Conservation (phyloP, 1,140 invertebrate genomes). For the Magallana ariakensis region DNA sequence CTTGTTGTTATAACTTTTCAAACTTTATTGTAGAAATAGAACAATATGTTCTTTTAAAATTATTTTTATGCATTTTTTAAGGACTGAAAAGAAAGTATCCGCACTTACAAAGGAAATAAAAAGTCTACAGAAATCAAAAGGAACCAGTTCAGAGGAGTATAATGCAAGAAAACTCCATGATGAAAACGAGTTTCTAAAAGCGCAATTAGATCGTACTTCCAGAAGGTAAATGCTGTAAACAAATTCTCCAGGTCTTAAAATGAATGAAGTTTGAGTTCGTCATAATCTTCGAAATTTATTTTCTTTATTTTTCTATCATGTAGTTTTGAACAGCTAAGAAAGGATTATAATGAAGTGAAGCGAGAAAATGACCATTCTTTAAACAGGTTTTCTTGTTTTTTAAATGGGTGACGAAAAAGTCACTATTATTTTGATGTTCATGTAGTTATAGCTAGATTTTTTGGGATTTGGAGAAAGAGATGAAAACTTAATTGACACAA, state of each 20-base stretch:
- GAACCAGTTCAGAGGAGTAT: not conserved
- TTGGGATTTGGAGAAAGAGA: no score
- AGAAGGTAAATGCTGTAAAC: not conserved
- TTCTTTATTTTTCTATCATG: not conserved
- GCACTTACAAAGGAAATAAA: not conserved
- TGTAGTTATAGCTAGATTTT: no score
- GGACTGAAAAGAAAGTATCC: not conserved
- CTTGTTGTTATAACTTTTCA: no score
- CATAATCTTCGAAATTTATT: not conserved
- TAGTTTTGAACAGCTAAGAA: not conserved
- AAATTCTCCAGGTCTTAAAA: no score
- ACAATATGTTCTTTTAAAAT: no score
- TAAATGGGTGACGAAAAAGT: no score
- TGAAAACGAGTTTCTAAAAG: not conserved
- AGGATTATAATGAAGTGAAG: conserved; percentile 8
- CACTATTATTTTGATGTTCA: no score
- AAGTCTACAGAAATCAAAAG: not conserved
- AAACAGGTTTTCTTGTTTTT: not conserved
- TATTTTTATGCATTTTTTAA: not conserved
- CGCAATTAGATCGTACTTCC: not conserved
- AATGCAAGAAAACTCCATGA: not conserved
- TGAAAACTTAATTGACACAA: no score
- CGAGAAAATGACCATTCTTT: not conserved
- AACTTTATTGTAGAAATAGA: no score
- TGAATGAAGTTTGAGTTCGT: no score